These are phyloP conservation scores for Karalla daura DNA, from an alignment of 2,797 vertebrate species.

Conservation along the genomic window DNA sequence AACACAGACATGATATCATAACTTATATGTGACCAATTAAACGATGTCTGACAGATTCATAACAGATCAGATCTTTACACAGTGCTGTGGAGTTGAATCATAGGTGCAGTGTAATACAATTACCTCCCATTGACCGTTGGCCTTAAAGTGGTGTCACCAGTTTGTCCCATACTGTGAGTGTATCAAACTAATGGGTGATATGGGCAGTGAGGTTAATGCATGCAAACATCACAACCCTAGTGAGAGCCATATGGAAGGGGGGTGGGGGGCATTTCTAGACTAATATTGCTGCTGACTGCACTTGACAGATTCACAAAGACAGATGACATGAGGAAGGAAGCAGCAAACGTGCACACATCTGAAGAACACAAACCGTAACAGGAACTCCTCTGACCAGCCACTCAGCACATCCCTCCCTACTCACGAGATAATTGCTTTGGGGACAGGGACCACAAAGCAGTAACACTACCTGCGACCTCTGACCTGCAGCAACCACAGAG, in stretches of 20 bases:
- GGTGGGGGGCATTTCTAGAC: neutral
- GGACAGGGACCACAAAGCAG: constrained; percentile 16
- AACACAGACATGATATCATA: neutral
- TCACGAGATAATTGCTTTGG: constrained; percentile 21
- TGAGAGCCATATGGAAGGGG: neutral
- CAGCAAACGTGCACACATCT: neutral
- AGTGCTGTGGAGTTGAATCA: neutral
- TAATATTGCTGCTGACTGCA: neutral
- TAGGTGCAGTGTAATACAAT: too few species aligned
- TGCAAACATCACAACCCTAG: neutral
- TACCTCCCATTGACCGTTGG: too few species aligned
- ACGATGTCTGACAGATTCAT: neutral
- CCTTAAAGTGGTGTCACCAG: too few species aligned
- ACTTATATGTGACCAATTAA: neutral
- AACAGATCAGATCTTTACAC: neutral
- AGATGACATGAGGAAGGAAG: neutral
- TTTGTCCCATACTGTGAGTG: too few species aligned
- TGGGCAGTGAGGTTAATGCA: neutral
- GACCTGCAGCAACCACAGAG: constrained; percentile 26
- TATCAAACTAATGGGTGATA: neutral
- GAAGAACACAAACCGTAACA: neutral
- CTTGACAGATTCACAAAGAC: neutral
- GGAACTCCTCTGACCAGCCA: neutral
- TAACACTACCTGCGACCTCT: constrained; percentile 31
- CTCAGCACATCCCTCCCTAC: constrained; percentile 13